Conservation (phyloP, 2,888 invertebrate genomes). For the Gymnocheta viridis region DNA sequence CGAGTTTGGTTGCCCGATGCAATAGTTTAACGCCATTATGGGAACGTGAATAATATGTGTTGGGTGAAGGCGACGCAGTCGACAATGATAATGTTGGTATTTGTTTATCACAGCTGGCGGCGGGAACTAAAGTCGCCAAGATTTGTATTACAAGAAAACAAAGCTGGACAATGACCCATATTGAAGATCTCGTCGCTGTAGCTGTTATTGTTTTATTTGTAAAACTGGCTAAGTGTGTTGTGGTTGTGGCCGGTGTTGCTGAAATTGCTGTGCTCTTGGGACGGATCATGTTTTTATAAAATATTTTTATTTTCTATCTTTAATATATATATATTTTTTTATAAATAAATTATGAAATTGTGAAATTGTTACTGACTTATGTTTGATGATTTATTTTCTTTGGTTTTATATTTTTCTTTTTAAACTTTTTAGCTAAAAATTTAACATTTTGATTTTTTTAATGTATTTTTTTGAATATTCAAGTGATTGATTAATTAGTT, state of each 20-base stretch:
- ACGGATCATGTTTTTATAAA: constrained; percentile 63
- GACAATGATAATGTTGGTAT: constrained; percentile 34
- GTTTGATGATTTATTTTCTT: constrained; percentile 47
- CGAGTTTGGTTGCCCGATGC: constrained; percentile 60
- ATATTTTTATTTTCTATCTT: constrained; percentile 17
- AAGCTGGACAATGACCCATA: constrained; percentile 69
- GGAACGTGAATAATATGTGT: constrained; percentile 6
- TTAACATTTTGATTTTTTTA: constrained; percentile 16
- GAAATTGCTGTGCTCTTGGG: constrained; percentile 39
- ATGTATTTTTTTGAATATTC: constrained; percentile 11
- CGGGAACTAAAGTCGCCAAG: constrained; percentile 63
- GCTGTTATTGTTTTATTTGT: constrained; percentile 13
- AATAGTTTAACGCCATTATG: constrained; percentile 56
- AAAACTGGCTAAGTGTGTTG: constrained; percentile 24
- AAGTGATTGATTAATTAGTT: background rate
- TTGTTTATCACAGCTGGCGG: constrained; percentile 64
- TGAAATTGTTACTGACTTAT: constrained; percentile 55
- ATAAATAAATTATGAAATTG: constrained; percentile 42
- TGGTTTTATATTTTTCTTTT: constrained; percentile 40
- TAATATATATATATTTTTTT: constrained; percentile 2
- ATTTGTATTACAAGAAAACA: constrained; percentile 63
- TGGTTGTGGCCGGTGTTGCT: background rate
- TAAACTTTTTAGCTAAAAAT: constrained; percentile 16
- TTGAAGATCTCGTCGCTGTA: constrained; percentile 29
- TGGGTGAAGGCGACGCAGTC: constrained; percentile 9